Conservation (phyloP, 2,888 invertebrate species). For the Zelleria hepariella region DNA sequence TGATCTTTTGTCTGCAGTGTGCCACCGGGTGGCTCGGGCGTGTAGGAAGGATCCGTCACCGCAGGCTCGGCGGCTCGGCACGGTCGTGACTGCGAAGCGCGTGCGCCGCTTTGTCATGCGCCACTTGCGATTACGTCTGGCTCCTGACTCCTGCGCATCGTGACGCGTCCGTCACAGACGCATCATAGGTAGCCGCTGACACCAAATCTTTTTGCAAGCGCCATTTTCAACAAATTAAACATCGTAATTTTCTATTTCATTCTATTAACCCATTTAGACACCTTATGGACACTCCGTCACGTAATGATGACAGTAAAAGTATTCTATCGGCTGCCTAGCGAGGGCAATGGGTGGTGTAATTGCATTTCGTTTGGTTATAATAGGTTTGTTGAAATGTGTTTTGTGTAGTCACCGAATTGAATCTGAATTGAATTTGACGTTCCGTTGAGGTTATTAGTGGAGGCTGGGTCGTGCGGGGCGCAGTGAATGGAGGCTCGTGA, state of each 20-base stretch:
- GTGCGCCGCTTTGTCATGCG: slow-evolving; percentile 55
- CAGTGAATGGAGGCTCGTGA: slow-evolving; percentile 37
- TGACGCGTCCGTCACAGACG: neutral
- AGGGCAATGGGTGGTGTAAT: slow-evolving; percentile 3
- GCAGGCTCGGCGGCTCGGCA: slow-evolving; percentile 27
- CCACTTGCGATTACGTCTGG: slow-evolving; percentile 59
- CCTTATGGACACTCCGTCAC: slow-evolving; percentile 12
- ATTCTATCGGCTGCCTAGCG: slow-evolving; percentile 14
- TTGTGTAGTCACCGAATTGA: slow-evolving; percentile 25
- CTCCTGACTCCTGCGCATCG: slow-evolving; percentile 17
- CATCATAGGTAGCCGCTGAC: neutral
- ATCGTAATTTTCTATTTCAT: neutral
- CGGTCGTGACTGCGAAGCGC: slow-evolving; percentile 18
- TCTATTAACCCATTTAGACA: neutral
- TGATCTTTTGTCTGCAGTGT: neutral
- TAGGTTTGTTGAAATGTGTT: slow-evolving; percentile 18
- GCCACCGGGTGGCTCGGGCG: neutral
- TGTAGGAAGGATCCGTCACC: slow-evolving; percentile 28
- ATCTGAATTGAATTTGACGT: slow-evolving; percentile 28
- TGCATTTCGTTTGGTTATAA: slow-evolving; percentile 18
- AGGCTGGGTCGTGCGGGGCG: slow-evolving; percentile 30
- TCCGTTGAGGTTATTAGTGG: slow-evolving; percentile 30
- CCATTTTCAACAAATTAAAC: neutral
- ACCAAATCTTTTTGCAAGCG: neutral
- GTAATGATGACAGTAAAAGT: slow-evolving; percentile 17